Evolutionary conservation across 1,140 invertebrate genomes (phyloP).

Genomic region (Solen grandis): DNA sequence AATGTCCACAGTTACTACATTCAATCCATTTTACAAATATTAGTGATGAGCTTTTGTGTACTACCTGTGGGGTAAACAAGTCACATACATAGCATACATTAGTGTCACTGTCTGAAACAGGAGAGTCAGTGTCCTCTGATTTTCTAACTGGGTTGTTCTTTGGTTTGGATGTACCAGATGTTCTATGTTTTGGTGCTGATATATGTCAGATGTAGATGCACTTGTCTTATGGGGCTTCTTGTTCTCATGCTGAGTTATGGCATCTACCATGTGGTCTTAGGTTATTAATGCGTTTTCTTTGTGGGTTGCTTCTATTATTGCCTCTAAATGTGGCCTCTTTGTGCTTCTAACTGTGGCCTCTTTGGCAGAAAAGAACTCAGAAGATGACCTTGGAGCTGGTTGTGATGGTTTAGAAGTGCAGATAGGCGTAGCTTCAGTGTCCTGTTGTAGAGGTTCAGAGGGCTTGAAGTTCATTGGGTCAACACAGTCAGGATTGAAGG

Average conservation of each 20-base stretch:
- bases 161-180: too few relatives aligned
- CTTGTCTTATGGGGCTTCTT: neutral
- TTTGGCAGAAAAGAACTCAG: neutral
- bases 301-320: constrained; percentile 13
- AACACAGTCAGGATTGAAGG: constrained; percentile 15
- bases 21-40: too few relatives aligned
- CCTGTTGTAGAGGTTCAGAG: too few relatives aligned
- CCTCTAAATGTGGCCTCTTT: too few relatives aligned
- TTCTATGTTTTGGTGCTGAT: neutral
- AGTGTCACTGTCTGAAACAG: constrained; percentile 13
- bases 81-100: constrained; percentile 19
- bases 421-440: neutral
- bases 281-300: constrained; percentile 10
- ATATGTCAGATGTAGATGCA: neutral
- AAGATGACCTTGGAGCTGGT: neutral
- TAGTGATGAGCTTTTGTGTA: constrained; percentile 16
- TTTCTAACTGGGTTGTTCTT: neutral
- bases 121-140: constrained; percentile 3
- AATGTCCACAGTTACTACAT: too few relatives aligned
- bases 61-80: neutral
- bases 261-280: neutral
- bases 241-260: neutral
- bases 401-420: neutral
- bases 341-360: neutral
- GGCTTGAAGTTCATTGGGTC: constrained; percentile 11